Conservation (phyloP, 2,113 vertebrate species). For the Poicephalus gulielmi region DNA sequence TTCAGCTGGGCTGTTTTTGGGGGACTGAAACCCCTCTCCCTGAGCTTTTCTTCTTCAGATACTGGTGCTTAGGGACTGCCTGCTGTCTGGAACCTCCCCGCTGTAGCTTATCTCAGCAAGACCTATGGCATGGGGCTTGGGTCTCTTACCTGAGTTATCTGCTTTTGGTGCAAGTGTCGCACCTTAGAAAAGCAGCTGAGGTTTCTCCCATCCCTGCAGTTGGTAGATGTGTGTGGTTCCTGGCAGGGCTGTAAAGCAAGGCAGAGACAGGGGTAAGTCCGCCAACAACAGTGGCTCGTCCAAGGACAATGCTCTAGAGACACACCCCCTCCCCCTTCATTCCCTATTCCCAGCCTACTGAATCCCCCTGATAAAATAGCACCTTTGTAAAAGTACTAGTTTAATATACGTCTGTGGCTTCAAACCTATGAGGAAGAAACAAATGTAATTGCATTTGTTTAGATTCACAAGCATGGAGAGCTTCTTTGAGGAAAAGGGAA, state of each 20-base stretch:
- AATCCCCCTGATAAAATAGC: background rate
- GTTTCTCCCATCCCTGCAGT: background rate
- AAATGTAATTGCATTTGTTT: slow-evolving; percentile 20
- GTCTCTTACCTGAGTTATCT: background rate
- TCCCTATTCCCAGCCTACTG: background rate
- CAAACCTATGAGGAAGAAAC: background rate
- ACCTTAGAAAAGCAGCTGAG: background rate
- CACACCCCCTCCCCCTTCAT: background rate
- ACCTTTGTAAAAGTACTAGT: background rate
- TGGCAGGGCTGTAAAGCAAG: background rate
- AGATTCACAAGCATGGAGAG: background rate
- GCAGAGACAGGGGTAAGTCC: background rate
- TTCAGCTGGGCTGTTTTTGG: background rate
- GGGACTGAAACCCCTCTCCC: background rate
- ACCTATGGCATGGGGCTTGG: background rate
- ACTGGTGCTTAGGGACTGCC: background rate
- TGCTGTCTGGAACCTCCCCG: background rate
- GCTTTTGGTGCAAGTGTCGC: background rate
- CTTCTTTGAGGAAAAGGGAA: slow-evolving; percentile 43
- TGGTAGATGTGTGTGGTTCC: background rate
- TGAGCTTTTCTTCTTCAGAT: background rate
- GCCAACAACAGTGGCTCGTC: background rate
- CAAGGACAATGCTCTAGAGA: background rate
- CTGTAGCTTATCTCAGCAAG: background rate
- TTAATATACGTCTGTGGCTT: slow-evolving; percentile 16